phyloP scores from a whole-genome alignment of 2,797 vertebrate genomes.

The Scolopax bukidnonensis region DNA sequence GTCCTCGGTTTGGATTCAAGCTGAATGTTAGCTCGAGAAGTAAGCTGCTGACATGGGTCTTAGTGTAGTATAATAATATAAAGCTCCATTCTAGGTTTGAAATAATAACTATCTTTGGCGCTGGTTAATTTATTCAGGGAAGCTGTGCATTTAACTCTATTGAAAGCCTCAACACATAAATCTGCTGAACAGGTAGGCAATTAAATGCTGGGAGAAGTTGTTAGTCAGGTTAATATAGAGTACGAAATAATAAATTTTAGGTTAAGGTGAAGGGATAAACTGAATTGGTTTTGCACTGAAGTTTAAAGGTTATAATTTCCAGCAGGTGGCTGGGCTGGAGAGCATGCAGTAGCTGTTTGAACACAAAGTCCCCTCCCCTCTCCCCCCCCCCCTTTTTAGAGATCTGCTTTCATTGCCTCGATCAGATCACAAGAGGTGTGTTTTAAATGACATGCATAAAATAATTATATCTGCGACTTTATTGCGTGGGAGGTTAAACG shows the following conservation, averaged over 20 bases:
- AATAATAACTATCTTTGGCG: constrained; percentile 45
- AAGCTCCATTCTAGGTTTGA: constrained; percentile 32
- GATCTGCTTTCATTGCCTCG: constrained; percentile 12
- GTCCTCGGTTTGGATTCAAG: neutral
- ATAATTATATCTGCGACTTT: neutral
- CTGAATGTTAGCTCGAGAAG: constrained; percentile 18
- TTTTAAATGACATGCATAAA: neutral
- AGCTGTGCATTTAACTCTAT: constrained; percentile 44
- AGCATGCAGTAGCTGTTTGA: neutral
- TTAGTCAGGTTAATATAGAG: constrained; percentile 18
- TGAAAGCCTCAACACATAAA: constrained; percentile 47
- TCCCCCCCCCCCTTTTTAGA: neutral
- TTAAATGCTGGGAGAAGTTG: constrained; percentile 53
- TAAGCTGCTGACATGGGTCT: constrained; percentile 13
- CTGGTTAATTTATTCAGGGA: constrained; percentile 46
- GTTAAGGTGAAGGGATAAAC: constrained; percentile 11
- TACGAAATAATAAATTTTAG: constrained; percentile 60
- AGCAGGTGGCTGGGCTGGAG: constrained; percentile 63
- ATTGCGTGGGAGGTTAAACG: neutral
- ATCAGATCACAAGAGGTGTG: neutral
- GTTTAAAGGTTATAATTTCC: constrained; percentile 63
- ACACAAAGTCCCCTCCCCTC: neutral
- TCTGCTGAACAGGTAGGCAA: constrained; percentile 34
- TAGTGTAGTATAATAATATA: neutral
- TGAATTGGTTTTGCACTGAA: constrained; percentile 61